Evolutionary conservation across 2,888 invertebrate species (phyloP), one percentile per base, ranked within the genome.

Genomic region (Epistrophe grossulariae): DNA sequence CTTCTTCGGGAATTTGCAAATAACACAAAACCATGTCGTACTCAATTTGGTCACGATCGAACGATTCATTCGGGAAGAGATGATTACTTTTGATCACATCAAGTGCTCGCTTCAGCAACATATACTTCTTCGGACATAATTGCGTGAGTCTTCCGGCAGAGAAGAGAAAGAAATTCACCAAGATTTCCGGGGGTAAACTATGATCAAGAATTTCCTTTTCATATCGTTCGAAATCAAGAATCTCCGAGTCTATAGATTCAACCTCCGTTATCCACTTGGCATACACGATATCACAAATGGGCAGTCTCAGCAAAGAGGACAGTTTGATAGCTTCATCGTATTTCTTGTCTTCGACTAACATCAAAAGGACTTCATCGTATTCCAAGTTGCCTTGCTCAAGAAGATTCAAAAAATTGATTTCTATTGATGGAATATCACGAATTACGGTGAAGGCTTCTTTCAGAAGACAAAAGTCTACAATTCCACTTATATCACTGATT

Each of bases 121-220:
- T 94, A 90, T 95, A 95, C 38, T 91, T 90, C 9, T 88, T 81
- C 0, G 85, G 78, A 4, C 89, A 88, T 0, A 89, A 73, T 28
- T 94, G 92, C 0, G 90, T 90, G 40, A 95, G 93, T 84, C 94
- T 93, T 4, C 94, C 93, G 0, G 94, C 94, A 0, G 91, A 91
- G 73, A 94, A 93, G 1, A 95, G 92, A 52, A 95, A 94, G 91
- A 96, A 96, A 87, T 95, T 93, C 0, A 95, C 94, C 0, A 96
- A 94, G 19, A 94, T 93, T 83, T 94, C 94, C 17, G 95, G 95
- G 0, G 94, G 92, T 0, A 96, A 94, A 0, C 94, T 92, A 71
- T 95, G 94, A 43, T 94, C 93, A 88, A 94, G 93, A 88, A 96
- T 95, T 68, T 95, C 95, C 64, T 93, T 91, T 84, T 96, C 95